A percentile compares a stretch with the other conserved stretches of the same genome.
Conservation (phyloP, 2,888 invertebrate species). For the Morinoia aosen region DNA sequence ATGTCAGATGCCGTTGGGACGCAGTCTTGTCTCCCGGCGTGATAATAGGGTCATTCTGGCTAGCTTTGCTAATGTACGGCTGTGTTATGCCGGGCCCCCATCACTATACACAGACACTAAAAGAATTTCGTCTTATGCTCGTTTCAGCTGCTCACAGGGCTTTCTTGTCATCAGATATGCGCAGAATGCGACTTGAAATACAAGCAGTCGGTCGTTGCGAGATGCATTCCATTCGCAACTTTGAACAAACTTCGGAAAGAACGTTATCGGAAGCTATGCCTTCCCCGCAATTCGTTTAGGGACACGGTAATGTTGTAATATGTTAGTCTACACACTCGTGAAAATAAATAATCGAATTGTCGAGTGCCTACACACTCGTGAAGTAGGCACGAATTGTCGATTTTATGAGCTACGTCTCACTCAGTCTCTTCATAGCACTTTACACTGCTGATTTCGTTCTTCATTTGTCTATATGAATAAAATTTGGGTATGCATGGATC, state of each 20-base stretch:
- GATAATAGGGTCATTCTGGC: conserved; percentile 48
- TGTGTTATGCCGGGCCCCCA: not conserved
- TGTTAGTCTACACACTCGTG: not conserved
- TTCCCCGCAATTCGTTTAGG: not conserved
- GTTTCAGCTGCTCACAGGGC: not conserved
- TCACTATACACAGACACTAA: conserved; percentile 8
- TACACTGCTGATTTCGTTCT: not conserved
- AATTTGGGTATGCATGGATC: not conserved
- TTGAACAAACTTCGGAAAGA: not conserved
- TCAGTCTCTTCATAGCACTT: too few species aligned
- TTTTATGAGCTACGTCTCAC: too few species aligned
- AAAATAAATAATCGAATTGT: not conserved
- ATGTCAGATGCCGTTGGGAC: conserved; percentile 43
- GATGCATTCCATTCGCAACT: not conserved
- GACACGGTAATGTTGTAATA: not conserved
- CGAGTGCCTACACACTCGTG: too few species aligned
- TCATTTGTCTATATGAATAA: not conserved
- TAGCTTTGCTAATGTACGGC: conserved; percentile 45
- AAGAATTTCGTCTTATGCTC: conserved; percentile 31
- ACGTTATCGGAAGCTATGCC: not conserved
- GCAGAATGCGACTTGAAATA: not conserved
- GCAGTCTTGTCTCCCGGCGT: conserved; percentile 30
- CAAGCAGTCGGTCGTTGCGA: not conserved
- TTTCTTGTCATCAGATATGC: conserved; percentile 14
- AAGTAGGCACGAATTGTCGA: too few species aligned